Evolutionary conservation across 37 sponge, comb jelly and placozoan species (phyloP).

Genomic region (Chondrilla cf. caribensis): DNA sequence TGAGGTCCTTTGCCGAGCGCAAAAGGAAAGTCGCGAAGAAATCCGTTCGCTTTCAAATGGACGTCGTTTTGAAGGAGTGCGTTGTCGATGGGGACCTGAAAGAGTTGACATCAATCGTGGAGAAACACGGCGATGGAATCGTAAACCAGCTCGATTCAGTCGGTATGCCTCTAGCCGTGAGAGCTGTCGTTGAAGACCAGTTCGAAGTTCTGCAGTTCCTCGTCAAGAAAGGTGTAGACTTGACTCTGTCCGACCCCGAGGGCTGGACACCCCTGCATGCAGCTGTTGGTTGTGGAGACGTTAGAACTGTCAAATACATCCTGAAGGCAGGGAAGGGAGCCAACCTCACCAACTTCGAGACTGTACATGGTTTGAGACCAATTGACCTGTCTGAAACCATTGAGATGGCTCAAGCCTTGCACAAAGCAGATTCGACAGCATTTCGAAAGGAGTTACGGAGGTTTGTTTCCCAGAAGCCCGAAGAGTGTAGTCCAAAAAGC

Average conservation of each 20-base stretch:
- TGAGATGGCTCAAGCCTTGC: constrained; percentile 58
- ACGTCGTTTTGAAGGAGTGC: constrained; percentile 57
- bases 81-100: constrained; percentile 58
- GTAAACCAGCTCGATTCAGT: constrained; percentile 54
- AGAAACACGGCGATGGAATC: constrained; percentile 24
- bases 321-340: constrained; percentile 10
- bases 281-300: constrained; percentile 64
- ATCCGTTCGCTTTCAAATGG: constrained; percentile 50
- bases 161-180: constrained; percentile 58
- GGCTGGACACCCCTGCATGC: constrained; percentile 70
- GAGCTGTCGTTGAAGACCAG: constrained; percentile 64
- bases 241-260: constrained; percentile 44
- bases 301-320: constrained; percentile 53
- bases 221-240: constrained; percentile 55
- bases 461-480: background rate
- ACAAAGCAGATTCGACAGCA: constrained; percentile 44
- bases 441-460: background rate
- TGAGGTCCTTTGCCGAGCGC: background rate
- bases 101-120: constrained; percentile 51
- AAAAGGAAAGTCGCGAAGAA: constrained; percentile 32
- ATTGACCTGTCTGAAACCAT: constrained; percentile 62
- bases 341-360: constrained; percentile 30
- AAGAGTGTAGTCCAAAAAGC: background rate
- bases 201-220: constrained; percentile 41
- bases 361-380: constrained; percentile 58